Percentiles rank a stretch among this genome's conserved stretches.
Conservation (phyloP, 2,888 invertebrate species). For the Trissoscelio sp. region DNA sequence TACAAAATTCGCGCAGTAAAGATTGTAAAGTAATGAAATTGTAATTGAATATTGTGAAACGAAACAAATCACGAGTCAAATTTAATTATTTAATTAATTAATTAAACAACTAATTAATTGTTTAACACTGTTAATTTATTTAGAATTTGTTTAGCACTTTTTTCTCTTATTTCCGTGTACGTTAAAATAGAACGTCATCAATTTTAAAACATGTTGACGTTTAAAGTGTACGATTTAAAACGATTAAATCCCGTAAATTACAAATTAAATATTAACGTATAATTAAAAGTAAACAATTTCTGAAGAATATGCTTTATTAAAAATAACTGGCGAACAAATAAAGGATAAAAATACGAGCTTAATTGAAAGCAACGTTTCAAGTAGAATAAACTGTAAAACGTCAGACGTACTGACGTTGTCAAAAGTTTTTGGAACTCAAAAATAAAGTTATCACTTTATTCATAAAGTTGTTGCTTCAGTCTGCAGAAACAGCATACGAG, state of each 20-base stretch:
- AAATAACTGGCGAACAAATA: not conserved
- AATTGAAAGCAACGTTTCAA: not conserved
- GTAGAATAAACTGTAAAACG: slow-evolving; percentile 10
- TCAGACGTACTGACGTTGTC: not conserved
- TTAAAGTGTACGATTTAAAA: slow-evolving; percentile 1
- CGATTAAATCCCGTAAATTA: no score
- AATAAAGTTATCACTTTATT: slow-evolving; percentile 30
- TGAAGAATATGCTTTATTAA: not conserved
- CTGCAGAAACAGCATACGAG: not conserved
- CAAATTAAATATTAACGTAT: not conserved
- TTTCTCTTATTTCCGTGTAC: not conserved
- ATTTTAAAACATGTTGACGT: slow-evolving; percentile 22
- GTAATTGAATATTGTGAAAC: not conserved
- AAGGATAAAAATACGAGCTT: not conserved
- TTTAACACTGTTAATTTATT: no score
- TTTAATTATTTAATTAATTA: no score
- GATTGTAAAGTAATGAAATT: slow-evolving; percentile 25
- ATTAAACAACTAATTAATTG: no score
- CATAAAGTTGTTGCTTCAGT: slow-evolving; percentile 10
- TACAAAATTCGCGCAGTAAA: slow-evolving; percentile 18
- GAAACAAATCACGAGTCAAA: not conserved
- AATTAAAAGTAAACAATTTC: not conserved
- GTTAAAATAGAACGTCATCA: slow-evolving; percentile 11
- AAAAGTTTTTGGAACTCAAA: slow-evolving; percentile 18
- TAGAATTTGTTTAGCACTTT: slow-evolving; percentile 3